Conservation (phyloP, 64 coral and sea anemone species). For the Pocillopora damicornis region DNA sequence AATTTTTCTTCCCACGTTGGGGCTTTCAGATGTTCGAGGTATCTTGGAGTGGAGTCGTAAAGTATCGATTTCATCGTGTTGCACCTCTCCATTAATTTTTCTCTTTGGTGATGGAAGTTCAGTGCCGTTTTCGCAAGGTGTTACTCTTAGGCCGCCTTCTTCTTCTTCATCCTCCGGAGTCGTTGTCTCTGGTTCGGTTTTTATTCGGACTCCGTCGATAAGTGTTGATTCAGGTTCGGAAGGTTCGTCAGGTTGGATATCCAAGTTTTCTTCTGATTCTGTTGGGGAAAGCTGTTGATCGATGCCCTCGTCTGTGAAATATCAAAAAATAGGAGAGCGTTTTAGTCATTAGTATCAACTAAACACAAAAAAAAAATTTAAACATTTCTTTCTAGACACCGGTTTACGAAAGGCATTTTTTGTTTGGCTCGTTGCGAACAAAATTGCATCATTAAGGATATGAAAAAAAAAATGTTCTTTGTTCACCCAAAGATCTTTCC, state of each 20-base stretch:
- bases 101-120: slow-evolving; percentile 51
- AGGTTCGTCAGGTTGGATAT: slow-evolving; percentile 26
- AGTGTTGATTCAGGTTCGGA: slow-evolving; percentile 25
- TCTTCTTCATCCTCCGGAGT: slow-evolving; percentile 40
- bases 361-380: too few relatives aligned
- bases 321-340: slow-evolving; percentile 10
- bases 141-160: not conserved
- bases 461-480: too few relatives aligned
- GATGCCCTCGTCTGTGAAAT: slow-evolving; percentile 38
- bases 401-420: not conserved
- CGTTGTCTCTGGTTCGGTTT: slow-evolving; percentile 70
- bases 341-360: not conserved
- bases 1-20: slow-evolving; percentile 50
- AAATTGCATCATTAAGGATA: not conserved
- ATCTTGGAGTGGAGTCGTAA: slow-evolving; percentile 45
- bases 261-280: slow-evolving; percentile 32
- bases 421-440: not conserved
- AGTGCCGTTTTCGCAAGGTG: slow-evolving; percentile 8
- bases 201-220: slow-evolving; percentile 65
- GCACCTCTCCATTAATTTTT: slow-evolving; percentile 54
- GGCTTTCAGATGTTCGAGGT: slow-evolving; percentile 54
- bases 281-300: slow-evolving; percentile 37
- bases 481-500: not conserved
- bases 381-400: not conserved
- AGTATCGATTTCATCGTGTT: slow-evolving; percentile 40